A percentile compares a stretch with the other conserved stretches of the same genome.
Conservation (phyloP, 30 jellyfish, hydroid and myxozoan genomes). For the Hydractinia symbiolongicarpus region DNA sequence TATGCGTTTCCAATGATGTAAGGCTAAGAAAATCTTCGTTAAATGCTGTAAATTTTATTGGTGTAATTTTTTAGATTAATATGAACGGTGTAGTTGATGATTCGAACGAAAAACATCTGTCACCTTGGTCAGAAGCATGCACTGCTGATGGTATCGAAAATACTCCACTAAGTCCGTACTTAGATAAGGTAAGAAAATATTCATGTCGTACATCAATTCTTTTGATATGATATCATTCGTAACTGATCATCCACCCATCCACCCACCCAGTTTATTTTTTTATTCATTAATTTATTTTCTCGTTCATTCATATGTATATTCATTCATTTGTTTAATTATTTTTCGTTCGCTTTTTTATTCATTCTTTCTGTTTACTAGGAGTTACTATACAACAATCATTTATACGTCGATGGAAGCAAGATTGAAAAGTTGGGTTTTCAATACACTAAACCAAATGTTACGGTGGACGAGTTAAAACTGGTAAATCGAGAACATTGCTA, state of each 20-base stretch:
- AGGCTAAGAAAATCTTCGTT: no score
- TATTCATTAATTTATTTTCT: not conserved
- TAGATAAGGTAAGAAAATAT: constrained; percentile 42
- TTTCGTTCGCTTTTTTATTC: not conserved
- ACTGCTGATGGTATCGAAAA: constrained; percentile 46
- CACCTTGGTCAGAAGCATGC: constrained; percentile 98
- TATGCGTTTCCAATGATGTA: no score
- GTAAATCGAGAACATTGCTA: not conserved
- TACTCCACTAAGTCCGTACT: constrained; percentile 91
- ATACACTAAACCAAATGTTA: constrained; percentile 59
- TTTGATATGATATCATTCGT: not conserved
- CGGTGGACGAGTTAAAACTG: constrained; percentile 51
- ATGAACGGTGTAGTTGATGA: constrained; percentile 78
- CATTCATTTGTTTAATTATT: not conserved
- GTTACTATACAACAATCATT: constrained; percentile 70
- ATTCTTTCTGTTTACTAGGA: constrained; percentile 30
- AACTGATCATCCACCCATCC: not conserved
- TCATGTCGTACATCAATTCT: not conserved
- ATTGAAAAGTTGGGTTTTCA: constrained; percentile 69
- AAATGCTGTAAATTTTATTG: no score
- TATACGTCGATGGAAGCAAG: constrained; percentile 72
- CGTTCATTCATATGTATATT: not conserved
- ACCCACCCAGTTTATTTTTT: not conserved
- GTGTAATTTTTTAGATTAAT: constrained; percentile 20
- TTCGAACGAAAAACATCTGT: constrained; percentile 83